Conservation (phyloP, 92 coral and sea anemone genomes). For the Actinernus sp. region DNA sequence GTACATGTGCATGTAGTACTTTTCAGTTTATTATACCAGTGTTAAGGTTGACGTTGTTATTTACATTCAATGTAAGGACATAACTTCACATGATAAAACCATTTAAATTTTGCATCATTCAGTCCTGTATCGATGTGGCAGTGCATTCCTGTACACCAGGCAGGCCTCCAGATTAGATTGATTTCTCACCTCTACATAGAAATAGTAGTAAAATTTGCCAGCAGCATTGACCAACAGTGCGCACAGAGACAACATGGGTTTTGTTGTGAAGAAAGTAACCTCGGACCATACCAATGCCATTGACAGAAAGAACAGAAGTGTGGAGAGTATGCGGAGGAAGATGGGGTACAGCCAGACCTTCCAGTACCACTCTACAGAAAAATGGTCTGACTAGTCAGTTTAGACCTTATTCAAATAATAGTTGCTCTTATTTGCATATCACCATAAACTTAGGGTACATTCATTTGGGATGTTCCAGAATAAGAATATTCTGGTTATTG, state of each 20-base stretch:
- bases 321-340: conserved; percentile 80
- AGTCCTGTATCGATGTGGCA: too few species aligned
- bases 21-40: too few species aligned
- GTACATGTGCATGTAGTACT: too few species aligned
- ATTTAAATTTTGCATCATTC: not conserved
- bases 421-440: too few species aligned
- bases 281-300: conserved; percentile 96
- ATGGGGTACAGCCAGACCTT: conserved; percentile 88
- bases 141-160: not conserved
- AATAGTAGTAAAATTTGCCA: conserved; percentile 82
- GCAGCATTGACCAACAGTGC: conserved; percentile 84
- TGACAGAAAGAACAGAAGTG: conserved; percentile 69
- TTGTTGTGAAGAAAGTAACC: conserved; percentile 91
- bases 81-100: not conserved
- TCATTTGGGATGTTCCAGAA: too few species aligned
- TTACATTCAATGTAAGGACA: too few species aligned
- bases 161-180: not conserved
- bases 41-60: not conserved
- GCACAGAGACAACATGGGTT: conserved; percentile 83
- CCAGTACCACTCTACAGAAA: conserved; percentile 98
- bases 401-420: too few species aligned
- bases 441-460: too few species aligned
- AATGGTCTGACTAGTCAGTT: too few species aligned
- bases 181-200: conserved; percentile 89
- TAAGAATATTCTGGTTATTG: too few species aligned